A percentile compares a stretch with the other conserved stretches of the same genome.
Evolutionary conservation across 2,888 invertebrate species (phyloP).

Genomic region (Monopis laevigella): DNA sequence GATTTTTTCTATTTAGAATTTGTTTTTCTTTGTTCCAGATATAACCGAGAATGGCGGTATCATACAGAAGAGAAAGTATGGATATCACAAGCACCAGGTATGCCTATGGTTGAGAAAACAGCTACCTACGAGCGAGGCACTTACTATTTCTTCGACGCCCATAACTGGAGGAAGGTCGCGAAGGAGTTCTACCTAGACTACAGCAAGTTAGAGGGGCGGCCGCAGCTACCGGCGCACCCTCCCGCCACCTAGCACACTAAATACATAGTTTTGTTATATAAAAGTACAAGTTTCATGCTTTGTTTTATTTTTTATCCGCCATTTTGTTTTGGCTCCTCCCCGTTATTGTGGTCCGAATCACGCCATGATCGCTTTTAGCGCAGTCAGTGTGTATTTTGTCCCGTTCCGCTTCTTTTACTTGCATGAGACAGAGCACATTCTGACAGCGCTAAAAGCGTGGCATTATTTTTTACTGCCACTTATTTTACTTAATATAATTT

Average conservation of each 20-base stretch:
- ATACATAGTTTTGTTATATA: constrained; percentile 68
- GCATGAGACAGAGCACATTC: no score
- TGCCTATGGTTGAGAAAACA: constrained; percentile 94
- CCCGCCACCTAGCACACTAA: no score
- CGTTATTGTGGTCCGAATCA: no score
- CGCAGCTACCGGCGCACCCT: constrained; percentile 76
- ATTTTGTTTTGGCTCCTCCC: no score
- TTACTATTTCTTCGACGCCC: constrained; percentile 99
- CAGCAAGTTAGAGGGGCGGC: constrained; percentile 96
- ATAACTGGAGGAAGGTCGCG: constrained; percentile 98
- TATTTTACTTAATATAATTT: no score
- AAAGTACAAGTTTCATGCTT: constrained; percentile 56
- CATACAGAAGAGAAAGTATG: constrained; percentile 99
- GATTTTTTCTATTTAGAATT: no score
- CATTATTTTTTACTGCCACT: no score
- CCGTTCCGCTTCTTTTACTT: no score
- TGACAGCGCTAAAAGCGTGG: no score
- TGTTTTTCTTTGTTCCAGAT: constrained; percentile 75
- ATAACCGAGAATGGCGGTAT: constrained; percentile 99
- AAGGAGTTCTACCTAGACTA: constrained; percentile 99
- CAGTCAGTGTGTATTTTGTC: no score
- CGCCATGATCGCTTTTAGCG: no score
- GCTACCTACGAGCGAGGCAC: constrained; percentile 97
- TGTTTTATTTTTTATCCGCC: constrained; percentile 16
- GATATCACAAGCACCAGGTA: constrained; percentile 97